Conservation (phyloP, 2,888 invertebrate genomes). For the Tetragonisca angustula region DNA sequence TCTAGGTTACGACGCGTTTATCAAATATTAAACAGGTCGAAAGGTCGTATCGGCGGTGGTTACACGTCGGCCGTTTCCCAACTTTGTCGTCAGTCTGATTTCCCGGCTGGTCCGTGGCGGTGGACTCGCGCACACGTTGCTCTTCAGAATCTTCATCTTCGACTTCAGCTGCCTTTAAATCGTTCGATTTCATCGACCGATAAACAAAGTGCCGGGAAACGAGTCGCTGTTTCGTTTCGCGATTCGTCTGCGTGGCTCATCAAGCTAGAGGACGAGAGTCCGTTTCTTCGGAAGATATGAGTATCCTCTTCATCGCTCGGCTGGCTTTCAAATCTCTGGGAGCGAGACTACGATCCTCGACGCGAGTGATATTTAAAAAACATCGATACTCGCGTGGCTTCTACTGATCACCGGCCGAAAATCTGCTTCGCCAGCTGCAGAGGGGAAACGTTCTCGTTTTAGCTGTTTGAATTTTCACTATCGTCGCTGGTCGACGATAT, state of each 20-base stretch:
- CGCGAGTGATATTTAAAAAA: slow-evolving; percentile 72
- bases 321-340: slow-evolving; percentile 73
- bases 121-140: slow-evolving; percentile 47
- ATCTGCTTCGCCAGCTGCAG: neutral
- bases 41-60: slow-evolving; percentile 43
- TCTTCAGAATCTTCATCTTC: slow-evolving; percentile 6
- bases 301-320: slow-evolving; percentile 76
- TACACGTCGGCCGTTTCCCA: neutral
- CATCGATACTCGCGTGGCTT: slow-evolving; percentile 78
- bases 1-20: slow-evolving; percentile 25
- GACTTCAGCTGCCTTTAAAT: neutral
- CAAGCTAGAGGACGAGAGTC: neutral
- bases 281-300: slow-evolving; percentile 63
- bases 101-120: slow-evolving; percentile 72
- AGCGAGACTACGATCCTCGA: slow-evolving; percentile 73
- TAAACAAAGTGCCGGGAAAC: neutral
- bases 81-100: slow-evolving; percentile 58
- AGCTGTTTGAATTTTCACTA: neutral
- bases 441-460: neutral
- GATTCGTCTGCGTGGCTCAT: neutral
- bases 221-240: neutral
- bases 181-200: neutral
- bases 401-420: slow-evolving; percentile 60
- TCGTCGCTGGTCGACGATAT: slow-evolving; percentile 44
- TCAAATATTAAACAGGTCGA: slow-evolving; percentile 71